Evolutionary conservation across 2,888 invertebrate species (phyloP), one percentile per base, ranked within the genome.

Genomic region (Peribatodes rhomboidaria): DNA sequence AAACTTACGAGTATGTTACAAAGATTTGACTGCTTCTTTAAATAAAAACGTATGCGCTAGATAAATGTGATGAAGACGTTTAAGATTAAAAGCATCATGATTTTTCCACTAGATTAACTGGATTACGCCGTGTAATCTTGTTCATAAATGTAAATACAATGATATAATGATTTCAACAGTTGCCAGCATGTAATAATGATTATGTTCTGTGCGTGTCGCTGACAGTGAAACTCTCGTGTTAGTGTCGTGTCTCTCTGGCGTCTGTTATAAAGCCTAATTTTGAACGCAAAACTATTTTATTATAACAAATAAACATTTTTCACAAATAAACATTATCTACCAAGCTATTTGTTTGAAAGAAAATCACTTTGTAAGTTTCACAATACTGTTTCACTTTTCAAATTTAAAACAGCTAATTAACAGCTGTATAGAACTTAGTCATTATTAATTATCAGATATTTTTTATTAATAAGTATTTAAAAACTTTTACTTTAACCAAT

Each of bases 141-240:
- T 42, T 58, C n/a, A 27, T 35, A 16, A 18, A 11, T 50, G 54
- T 35, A 49, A 52, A 62, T 58, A 49, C 61, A 71, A 75, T 80
- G 76, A 74, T 60, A 74, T 60, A 55, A 64, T 46, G 1, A 46
- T 69, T 72, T 73, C 72, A 70, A 58, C 74, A 71, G 68, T 53
- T 46, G 59, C 57, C 46, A 67, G 58, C 60, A 57, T 58, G 47
- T 46, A 47, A 62, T 55, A 49, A 60, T 50, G 47, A 61, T n/a
- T 50, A 33, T 22, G 8, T 56, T 20, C 56, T 66, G 70, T 69
- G 70, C 72, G 67, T 72, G 64, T 52, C 44, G 68, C 57, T 60
- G 69, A 65, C 58, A 76, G 78, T 75, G 78, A 82, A 80, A 80
- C 69, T 79, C 61, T 78, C 79, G 74, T 79, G 74, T 39, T 64